These are phyloP conservation scores for Heliconius ismenius DNA, from an alignment of 2,888 invertebrate genomes.

Conservation along the genomic window DNA sequence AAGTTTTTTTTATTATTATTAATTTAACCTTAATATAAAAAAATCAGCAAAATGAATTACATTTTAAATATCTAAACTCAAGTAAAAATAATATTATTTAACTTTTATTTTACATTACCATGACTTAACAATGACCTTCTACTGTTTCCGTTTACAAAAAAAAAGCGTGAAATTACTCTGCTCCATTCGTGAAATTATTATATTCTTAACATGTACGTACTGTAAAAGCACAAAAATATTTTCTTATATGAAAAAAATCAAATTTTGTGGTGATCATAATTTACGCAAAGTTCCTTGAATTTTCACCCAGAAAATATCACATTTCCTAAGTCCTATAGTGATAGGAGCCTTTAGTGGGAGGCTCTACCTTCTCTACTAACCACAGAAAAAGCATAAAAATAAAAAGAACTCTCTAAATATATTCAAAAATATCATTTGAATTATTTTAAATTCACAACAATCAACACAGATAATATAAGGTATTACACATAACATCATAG, in stretches of 20 bases:
- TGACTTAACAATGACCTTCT: not conserved
- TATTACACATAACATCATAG: slow-evolving; percentile 34
- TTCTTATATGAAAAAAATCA: not conserved
- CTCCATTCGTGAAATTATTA: not conserved
- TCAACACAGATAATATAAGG: slow-evolving; percentile 52
- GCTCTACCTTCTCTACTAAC: not conserved
- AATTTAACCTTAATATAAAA: slow-evolving; percentile 3
- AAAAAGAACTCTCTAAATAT: not conserved
- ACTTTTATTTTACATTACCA: not conserved
- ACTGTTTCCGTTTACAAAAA: not conserved
- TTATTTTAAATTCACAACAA: slow-evolving; percentile 44
- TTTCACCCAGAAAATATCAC: not conserved
- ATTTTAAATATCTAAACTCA: not conserved
- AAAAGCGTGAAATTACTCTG: not conserved
- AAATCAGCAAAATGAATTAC: not conserved
- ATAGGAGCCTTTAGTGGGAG: not conserved
- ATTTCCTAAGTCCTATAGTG: no score
- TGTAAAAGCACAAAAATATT: not conserved
- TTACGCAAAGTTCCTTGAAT: not conserved
- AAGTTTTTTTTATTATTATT: slow-evolving; percentile 5
- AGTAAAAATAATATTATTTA: not conserved
- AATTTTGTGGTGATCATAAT: not conserved
- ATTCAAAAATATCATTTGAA: not conserved
- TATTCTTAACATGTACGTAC: not conserved
- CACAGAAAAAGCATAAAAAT: not conserved